Evolutionary conservation across 92 coral and sea anemone species (phyloP).

Genomic region (Galaxea fascicularis): DNA sequence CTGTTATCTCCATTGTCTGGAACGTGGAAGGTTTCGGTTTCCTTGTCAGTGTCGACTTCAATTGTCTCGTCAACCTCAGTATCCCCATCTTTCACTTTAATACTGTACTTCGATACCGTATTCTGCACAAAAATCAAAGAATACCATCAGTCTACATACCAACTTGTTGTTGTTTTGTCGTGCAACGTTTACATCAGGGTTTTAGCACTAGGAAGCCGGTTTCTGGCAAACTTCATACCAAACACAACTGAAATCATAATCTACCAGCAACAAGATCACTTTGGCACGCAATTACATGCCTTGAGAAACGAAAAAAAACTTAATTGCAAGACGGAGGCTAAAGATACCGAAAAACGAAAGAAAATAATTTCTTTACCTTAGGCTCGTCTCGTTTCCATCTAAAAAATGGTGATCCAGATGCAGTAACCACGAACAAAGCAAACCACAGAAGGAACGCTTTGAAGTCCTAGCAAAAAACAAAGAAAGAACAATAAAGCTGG

Average conservation of each 20-base stretch:
- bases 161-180: background rate
- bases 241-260: too few species aligned
- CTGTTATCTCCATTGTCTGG: background rate
- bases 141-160: background rate
- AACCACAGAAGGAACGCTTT: slow-evolving; percentile 16
- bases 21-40: background rate
- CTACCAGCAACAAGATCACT: too few species aligned
- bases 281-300: too few species aligned
- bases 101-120: background rate
- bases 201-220: too few species aligned
- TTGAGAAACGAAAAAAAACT: too few species aligned
- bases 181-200: too few species aligned
- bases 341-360: too few species aligned
- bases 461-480: slow-evolving; percentile 18
- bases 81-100: background rate
- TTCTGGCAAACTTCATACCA: too few species aligned
- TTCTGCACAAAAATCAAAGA: background rate
- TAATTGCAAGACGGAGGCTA: too few species aligned
- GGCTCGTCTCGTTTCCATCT: background rate
- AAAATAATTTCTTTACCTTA: background rate
- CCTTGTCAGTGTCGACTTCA: slow-evolving; percentile 2
- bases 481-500: background rate
- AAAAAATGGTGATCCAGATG: slow-evolving; percentile 8
- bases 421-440: background rate
- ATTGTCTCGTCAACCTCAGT: background rate